These are phyloP conservation scores for Lutraria rhynchaena DNA, from an alignment of 1,140 invertebrate species.

Conservation along the genomic window DNA sequence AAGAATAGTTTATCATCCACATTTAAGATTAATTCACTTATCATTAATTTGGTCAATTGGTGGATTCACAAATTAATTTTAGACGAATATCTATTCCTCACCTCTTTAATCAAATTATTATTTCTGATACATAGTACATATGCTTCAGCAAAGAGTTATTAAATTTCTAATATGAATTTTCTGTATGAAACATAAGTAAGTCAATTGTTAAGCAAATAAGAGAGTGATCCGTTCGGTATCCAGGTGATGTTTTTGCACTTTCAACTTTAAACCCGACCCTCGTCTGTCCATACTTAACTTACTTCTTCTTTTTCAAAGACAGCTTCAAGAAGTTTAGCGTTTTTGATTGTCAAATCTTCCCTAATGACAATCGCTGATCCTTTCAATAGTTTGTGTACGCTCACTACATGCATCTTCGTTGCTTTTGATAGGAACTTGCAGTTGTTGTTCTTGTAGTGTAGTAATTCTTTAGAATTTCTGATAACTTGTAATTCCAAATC, in stretches of 20 bases:
- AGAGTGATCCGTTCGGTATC: constrained; percentile 52
- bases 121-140: background rate
- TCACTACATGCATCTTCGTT: no score
- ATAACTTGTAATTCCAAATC: no score
- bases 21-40: constrained; percentile 23
- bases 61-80: background rate
- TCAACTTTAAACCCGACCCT: no score
- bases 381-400: no score
- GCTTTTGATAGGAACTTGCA: no score
- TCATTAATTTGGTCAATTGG: constrained; percentile 8
- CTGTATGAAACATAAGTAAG: constrained; percentile 38
- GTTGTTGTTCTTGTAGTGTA: no score
- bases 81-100: constrained; percentile 14
- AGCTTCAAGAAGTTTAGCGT: no score
- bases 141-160: constrained; percentile 48
- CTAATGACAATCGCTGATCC: no score
- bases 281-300: no score
- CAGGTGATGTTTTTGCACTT: background rate
- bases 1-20: constrained; percentile 52
- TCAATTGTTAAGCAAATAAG: constrained; percentile 21
- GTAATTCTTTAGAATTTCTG: no score
- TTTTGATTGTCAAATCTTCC: no score
- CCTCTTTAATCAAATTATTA: constrained; percentile 4
- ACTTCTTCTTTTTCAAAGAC: no score
- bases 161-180: constrained; percentile 52